Base-by-base conservation (phyloP, 2,888 invertebrate species). In the Idaea dimidiata region DNA sequence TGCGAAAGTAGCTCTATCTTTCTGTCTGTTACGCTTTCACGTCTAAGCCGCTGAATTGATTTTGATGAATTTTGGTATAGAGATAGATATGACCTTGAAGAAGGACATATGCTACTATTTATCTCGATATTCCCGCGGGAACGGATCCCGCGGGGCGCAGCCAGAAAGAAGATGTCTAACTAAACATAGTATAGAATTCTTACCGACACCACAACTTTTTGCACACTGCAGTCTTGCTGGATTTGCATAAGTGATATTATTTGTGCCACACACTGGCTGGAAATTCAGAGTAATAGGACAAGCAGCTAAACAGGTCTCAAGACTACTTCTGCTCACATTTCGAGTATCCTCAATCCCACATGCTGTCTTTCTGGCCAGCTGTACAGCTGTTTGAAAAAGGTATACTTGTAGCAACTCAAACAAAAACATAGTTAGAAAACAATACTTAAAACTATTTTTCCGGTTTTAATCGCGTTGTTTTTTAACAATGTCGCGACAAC, bases 231-330 rank as follows among this genome's bases (percentile, higher is more conserved):
- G 70, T n/a, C 77, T 73, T 16, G 83, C 83, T 17, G 77, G 79
- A 64, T 92, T 93, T 53, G 67, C 72, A 63, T 93, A 93, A 0
- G 85, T 87, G 16, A 83, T 72, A 14, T 78, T 76, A 64, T 91
- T 80, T 4, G 80, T 79, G 4, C 89, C 93, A 70, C 92, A 93
- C 0, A 92, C 87, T 0, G 93, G 93, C 69, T 89, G 90, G 72
- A 88, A 93, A 62, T 89, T 82, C 0, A 80, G 59, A 0, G 91
- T 86, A 43, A 81, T 79, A 7, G 80, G 82, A 31, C 66, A 66
- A 1, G 43, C 43, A 14, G 43, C 43, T 43, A 43, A 14, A 8
- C 43, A 43, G 14, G 43, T 43, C 43, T 43, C 43, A 10, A 43
- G 43, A 43, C 14, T 14, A 43, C 14, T 43, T 43, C 43, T 8